Evolutionary conservation across 1,140 invertebrate species (phyloP).

Genomic region (Pseudomyrmex pallidus): DNA sequence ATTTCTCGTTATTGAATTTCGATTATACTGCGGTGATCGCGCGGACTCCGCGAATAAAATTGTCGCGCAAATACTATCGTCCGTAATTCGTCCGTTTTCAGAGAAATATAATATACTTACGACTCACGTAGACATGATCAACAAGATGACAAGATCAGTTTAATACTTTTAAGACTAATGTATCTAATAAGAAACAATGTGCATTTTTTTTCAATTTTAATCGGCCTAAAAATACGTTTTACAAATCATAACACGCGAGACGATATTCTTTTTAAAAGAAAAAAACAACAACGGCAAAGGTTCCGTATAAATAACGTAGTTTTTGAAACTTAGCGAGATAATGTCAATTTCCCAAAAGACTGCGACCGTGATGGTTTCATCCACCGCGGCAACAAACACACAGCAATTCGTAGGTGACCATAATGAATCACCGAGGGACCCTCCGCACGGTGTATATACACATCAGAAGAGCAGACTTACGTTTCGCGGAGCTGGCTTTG

Average conservation of each 20-base stretch:
- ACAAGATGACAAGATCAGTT: too few species aligned
- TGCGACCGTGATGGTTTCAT: neutral
- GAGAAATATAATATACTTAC: neutral
- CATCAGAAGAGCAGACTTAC: constrained; percentile 63
- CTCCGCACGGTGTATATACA: constrained; percentile 22
- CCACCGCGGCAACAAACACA: constrained; percentile 15
- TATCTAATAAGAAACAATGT: too few species aligned
- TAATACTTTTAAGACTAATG: too few species aligned
- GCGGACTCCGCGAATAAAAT: constrained; percentile 51
- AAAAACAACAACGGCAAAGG: too few species aligned
- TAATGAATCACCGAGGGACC: constrained; percentile 48
- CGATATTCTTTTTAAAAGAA: too few species aligned
- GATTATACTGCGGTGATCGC: constrained; percentile 62
- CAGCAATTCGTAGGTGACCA: constrained; percentile 30
- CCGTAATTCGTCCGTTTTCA: constrained; percentile 53
- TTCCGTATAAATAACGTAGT: too few species aligned
- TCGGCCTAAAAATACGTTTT: too few species aligned
- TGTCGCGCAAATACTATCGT: constrained; percentile 44
- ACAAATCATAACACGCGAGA: too few species aligned
- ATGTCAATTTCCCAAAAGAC: neutral
- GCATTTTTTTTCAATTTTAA: too few species aligned
- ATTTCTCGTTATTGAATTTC: constrained; percentile 69
- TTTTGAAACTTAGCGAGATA: neutral
- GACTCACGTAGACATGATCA: too few species aligned
- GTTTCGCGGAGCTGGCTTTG: constrained; percentile 65